These are phyloP conservation scores for Lamprologus tigripictilis DNA, from an alignment of 2,113 vertebrate species.

Conservation along the genomic window DNA sequence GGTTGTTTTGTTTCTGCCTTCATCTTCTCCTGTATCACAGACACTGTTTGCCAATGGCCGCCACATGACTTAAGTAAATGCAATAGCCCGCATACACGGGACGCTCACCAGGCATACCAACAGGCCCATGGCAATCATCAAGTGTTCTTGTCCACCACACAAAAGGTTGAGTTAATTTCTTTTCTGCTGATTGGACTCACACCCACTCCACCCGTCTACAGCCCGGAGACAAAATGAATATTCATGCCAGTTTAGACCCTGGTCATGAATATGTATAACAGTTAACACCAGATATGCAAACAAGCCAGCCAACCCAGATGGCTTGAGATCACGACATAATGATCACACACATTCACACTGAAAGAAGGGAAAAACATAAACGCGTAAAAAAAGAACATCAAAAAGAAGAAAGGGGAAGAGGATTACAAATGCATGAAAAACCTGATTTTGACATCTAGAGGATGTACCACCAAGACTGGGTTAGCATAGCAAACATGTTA, in stretches of 20 bases:
- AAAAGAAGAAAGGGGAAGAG: not conserved
- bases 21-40: not conserved
- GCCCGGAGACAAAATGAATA: conserved; percentile 53
- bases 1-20: not conserved
- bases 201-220: conserved; percentile 24
- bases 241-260: conserved; percentile 40
- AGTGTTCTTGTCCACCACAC: not conserved
- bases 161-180: conserved; percentile 28
- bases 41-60: not conserved
- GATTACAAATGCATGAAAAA: not conserved
- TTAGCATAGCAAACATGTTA: not conserved
- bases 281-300: conserved; percentile 60
- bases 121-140: not conserved
- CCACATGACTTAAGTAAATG: not conserved
- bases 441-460: not conserved
- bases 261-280: conserved; percentile 57
- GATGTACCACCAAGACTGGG: not conserved
- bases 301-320: conserved; percentile 51
- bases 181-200: conserved; percentile 44
- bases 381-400: not conserved
- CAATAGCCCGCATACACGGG: not conserved
- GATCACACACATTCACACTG: conserved; percentile 7
- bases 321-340: conserved; percentile 50
- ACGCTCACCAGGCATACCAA: not conserved
- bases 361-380: not conserved